A percentile compares a stretch with the other conserved stretches of the same genome.
These are phyloP conservation scores for Macrobrachium nipponense DNA, from an alignment of 1,140 invertebrate genomes.

Conservation along the genomic window DNA sequence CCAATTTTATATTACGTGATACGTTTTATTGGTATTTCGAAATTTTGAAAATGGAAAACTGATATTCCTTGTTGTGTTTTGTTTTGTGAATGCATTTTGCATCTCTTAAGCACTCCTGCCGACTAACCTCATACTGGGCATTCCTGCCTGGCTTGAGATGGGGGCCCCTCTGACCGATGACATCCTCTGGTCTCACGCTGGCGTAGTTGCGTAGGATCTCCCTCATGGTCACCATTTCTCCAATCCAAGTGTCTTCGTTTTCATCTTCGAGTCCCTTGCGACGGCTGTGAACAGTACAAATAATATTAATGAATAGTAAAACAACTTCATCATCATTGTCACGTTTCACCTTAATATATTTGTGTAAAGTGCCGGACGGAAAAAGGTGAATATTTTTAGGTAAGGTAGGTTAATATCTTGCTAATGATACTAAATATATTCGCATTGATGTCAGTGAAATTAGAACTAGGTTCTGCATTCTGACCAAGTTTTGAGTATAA, in stretches of 20 bases:
- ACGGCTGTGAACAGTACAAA: conserved; percentile 68
- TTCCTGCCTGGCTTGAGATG: conserved; percentile 91
- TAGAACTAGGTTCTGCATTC: too few relatives aligned
- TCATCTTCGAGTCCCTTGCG: conserved; percentile 88
- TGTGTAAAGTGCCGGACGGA: too few relatives aligned
- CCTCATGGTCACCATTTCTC: conserved; percentile 94
- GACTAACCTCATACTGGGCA: conserved; percentile 84
- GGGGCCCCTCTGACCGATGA: conserved; percentile 89
- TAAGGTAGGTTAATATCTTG: too few relatives aligned
- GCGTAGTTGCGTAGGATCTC: conserved; percentile 86
- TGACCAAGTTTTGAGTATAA: too few relatives aligned
- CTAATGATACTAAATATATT: too few relatives aligned
- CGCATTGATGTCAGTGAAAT: too few relatives aligned
- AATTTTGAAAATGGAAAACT: too few relatives aligned
- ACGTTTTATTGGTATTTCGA: too few relatives aligned
- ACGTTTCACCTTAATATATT: not conserved
- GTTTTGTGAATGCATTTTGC: too few relatives aligned
- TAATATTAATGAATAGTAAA: conserved; percentile 1
- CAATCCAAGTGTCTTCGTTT: conserved; percentile 90
- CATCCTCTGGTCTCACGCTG: conserved; percentile 83
- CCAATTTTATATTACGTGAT: too few relatives aligned
- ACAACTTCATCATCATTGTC: not conserved
- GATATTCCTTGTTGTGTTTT: too few relatives aligned
- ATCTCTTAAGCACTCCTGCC: not conserved
- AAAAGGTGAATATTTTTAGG: too few relatives aligned